Percentiles rank a stretch among this genome's conserved stretches.
phyloP scores from a whole-genome alignment of 2,888 invertebrate species.

The Plebejus anna region DNA sequence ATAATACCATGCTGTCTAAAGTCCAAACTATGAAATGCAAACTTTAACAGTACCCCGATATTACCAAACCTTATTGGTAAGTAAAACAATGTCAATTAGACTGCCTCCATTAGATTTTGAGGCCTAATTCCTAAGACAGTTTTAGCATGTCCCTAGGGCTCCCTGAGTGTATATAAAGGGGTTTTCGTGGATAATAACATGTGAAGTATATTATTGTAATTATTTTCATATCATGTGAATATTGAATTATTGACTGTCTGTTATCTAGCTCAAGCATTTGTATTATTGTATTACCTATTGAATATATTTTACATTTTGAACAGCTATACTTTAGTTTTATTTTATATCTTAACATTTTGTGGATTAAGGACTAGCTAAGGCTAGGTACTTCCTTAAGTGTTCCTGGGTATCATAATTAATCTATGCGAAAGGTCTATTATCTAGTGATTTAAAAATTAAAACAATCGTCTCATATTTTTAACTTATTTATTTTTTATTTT shows the following conservation, averaged over 20 bases:
- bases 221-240: neutral
- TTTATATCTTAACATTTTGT: neutral
- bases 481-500: too few relatives aligned
- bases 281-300: neutral
- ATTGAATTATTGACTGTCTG: neutral
- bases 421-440: neutral
- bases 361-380: too few relatives aligned
- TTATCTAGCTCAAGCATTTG: neutral
- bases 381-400: neutral
- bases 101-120: too few relatives aligned
- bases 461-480: neutral
- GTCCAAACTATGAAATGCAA: too few relatives aligned
- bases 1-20: too few relatives aligned
- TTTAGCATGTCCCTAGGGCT: too few relatives aligned
- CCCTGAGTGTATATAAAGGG: too few relatives aligned
- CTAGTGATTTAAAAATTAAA: neutral
- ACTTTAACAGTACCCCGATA: too few relatives aligned
- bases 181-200: too few relatives aligned
- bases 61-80: too few relatives aligned
- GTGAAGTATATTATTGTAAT: neutral
- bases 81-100: too few relatives aligned
- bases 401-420: neutral
- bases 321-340: neutral
- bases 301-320: neutral
- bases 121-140: too few relatives aligned